These are phyloP conservation scores for Eubucco bourcierii DNA, from an alignment of 2,113 vertebrate genomes.

Conservation along the genomic window DNA sequence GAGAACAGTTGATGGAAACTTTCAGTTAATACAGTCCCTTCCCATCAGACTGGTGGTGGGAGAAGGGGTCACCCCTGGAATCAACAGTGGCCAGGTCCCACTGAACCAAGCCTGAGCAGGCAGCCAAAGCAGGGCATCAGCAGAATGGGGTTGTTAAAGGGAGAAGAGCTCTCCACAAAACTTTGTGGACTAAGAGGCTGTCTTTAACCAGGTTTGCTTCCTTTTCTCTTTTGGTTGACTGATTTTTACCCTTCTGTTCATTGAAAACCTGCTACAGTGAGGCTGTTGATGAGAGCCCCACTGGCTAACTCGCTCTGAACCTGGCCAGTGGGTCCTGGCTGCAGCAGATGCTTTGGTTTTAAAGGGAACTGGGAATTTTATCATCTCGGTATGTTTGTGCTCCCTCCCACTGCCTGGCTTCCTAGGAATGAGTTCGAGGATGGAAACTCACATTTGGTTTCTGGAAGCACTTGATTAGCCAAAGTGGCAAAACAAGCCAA, in stretches of 20 bases:
- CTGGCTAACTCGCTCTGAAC: conserved; percentile 58
- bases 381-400: conserved; percentile 1
- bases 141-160: neutral
- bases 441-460: neutral
- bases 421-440: neutral
- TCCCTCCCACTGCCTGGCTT: conserved; percentile 10
- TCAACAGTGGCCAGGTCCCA: rapidly evolving
- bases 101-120: neutral
- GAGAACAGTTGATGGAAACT: neutral
- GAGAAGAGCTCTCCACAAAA: neutral
- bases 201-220: neutral
- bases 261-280: neutral
- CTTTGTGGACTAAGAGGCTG: neutral
- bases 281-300: conserved; percentile 14
- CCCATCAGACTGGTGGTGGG: rapidly evolving
- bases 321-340: neutral
- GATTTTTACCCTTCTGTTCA: neutral
- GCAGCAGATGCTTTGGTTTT: conserved; percentile 63
- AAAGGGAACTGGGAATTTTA: conserved; percentile 43
- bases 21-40: neutral
- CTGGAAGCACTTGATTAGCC: neutral
- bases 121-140: neutral
- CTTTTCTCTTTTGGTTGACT: neutral
- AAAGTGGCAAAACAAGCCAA: neutral
- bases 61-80: neutral